Evolutionary conservation across 1,140 invertebrate genomes (phyloP).

Genomic region (Drosophila serrata): DNA sequence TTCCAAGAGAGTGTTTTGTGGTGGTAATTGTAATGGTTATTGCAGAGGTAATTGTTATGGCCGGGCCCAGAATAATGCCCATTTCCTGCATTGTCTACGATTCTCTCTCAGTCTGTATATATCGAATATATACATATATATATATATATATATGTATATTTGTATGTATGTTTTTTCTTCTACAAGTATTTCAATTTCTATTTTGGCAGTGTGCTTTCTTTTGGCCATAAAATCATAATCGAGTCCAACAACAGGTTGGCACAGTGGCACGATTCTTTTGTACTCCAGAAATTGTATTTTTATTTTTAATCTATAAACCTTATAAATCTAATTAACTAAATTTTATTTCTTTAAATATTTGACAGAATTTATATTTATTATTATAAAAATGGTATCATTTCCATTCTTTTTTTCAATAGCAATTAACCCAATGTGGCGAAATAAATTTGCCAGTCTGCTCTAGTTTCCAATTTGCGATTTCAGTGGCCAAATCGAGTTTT

Average conservation of each 20-base stretch:
- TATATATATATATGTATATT: too few relatives aligned
- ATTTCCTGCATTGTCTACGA: constrained; percentile 53
- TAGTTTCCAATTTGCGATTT: constrained; percentile 19
- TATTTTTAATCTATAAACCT: neutral
- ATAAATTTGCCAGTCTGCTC: constrained; percentile 22
- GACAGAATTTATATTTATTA: neutral
- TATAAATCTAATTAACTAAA: neutral
- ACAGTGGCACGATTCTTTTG: neutral
- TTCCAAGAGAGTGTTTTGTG: constrained; percentile 29
- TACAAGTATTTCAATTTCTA: constrained; percentile 18
- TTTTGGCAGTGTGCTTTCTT: constrained; percentile 24
- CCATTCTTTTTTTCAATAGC: neutral
- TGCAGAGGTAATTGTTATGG: constrained; percentile 49
- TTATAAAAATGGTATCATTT: too few relatives aligned
- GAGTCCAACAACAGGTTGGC: constrained; percentile 10
- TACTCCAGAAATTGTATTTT: too few relatives aligned
- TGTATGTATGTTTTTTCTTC: too few relatives aligned
- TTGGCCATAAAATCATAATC: constrained; percentile 20
- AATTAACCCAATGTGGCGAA: neutral
- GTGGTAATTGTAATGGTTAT: constrained; percentile 46
- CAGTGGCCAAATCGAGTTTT: constrained; percentile 8
- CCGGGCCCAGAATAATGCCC: constrained; percentile 56
- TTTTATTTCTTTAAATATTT: neutral
- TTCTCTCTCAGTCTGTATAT: neutral
- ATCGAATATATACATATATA: neutral